A percentile compares a stretch with the other conserved stretches of the same genome.
Evolutionary conservation across 2,113 vertebrate genomes (phyloP).

Genomic region (Vombatus ursinus): DNA sequence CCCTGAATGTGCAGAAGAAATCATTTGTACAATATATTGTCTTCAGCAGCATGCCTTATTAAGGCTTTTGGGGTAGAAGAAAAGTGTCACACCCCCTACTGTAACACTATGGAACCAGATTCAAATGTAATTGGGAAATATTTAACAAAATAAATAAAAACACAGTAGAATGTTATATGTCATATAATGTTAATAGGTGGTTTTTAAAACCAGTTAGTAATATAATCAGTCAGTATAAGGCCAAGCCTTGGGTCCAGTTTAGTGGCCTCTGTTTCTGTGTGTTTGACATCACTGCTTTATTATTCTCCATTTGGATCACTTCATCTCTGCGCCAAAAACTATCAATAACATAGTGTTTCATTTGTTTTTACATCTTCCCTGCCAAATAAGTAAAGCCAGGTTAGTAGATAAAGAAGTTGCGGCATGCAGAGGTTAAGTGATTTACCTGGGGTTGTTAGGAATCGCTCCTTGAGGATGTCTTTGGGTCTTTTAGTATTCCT

Average conservation of each 20-base stretch:
- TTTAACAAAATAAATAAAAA: neutral
- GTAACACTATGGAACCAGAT: neutral
- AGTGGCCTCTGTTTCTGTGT: neutral
- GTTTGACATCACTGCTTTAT: neutral
- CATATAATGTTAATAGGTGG: neutral
- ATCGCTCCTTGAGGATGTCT: neutral
- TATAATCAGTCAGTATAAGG: neutral
- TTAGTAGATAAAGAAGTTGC: neutral
- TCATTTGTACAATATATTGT: too few species aligned
- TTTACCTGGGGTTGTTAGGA: neutral
- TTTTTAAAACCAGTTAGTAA: neutral
- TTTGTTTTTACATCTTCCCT: neutral
- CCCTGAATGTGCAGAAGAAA: too few species aligned
- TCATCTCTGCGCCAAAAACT: neutral
- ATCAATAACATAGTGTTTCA: neutral
- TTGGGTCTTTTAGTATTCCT: neutral
- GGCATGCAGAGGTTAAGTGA: neutral
- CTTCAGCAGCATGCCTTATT: too few species aligned
- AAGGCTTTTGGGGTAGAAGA: neutral
- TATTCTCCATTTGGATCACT: neutral
- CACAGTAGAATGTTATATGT: neutral
- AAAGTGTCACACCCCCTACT: neutral
- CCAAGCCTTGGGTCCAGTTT: neutral
- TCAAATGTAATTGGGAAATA: neutral
- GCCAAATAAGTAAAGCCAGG: neutral